A percentile compares a stretch with the other conserved stretches of the same genome.
phyloP scores from a whole-genome alignment of 2,888 invertebrate genomes.

The Ctenicera cuprea region DNA sequence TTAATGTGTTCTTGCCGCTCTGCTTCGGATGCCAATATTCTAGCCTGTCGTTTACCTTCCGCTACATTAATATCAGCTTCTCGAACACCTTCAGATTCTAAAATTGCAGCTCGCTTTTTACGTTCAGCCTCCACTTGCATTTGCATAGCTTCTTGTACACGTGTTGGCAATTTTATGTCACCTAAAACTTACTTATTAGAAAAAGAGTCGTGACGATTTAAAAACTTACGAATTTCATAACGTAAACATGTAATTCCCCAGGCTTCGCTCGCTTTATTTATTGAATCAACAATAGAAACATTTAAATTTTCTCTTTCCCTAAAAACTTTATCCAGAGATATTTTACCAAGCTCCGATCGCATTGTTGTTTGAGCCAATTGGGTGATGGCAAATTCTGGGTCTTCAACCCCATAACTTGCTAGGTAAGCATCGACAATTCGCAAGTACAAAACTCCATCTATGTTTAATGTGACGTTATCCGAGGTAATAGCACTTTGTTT shows the following conservation, averaged over 20 bases:
- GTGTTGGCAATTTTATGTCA: slow-evolving; percentile 90
- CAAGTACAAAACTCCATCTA: slow-evolving; percentile 98
- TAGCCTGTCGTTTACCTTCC: slow-evolving; percentile 93
- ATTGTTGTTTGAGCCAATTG: slow-evolving; percentile 99
- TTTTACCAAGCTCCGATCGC: slow-evolving; percentile 99
- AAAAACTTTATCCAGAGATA: slow-evolving; percentile 96
- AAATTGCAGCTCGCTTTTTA: slow-evolving; percentile 95
- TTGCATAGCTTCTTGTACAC: slow-evolving; percentile 99
- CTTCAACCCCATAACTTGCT: slow-evolving; percentile 98
- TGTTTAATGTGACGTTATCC: slow-evolving; percentile 97
- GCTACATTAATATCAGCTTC: slow-evolving; percentile 98
- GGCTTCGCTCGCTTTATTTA: slow-evolving; percentile 98
- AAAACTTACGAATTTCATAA: slow-evolving; percentile 90
- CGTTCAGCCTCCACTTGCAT: slow-evolving; percentile 99
- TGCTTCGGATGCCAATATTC: slow-evolving; percentile 96
- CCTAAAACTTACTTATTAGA: slow-evolving; percentile 73
- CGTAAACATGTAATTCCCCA: slow-evolving; percentile 98
- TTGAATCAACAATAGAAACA: slow-evolving; percentile 94
- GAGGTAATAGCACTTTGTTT: slow-evolving; percentile 98
- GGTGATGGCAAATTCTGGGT: slow-evolving; percentile 99
- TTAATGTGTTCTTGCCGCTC: slow-evolving; percentile 96
- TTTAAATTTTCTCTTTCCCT: slow-evolving; percentile 97
- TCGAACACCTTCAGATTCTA: slow-evolving; percentile 96
- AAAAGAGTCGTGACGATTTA: no score
- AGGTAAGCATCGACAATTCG: slow-evolving; percentile 95